Evolutionary conservation across 2,797 vertebrate species (phyloP).

Genomic region (Spea hammondii): DNA sequence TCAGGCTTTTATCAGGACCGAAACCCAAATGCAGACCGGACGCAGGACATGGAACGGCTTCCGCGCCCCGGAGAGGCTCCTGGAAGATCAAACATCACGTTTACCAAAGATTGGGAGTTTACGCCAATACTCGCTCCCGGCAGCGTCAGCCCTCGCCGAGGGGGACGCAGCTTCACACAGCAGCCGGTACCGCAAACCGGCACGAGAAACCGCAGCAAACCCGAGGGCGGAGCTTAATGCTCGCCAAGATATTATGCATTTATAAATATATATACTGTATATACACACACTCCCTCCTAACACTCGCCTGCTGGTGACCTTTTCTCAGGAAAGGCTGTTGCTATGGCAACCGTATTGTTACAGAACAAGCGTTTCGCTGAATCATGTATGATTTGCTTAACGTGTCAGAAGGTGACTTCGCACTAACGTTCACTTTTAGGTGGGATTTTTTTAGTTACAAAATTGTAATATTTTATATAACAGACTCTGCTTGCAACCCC

Average conservation of each 20-base stretch:
- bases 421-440: background rate
- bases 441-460: too few species aligned
- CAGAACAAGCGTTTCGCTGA: too few species aligned
- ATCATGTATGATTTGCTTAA: too few species aligned
- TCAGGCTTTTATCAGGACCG: too few species aligned
- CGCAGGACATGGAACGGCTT: too few species aligned
- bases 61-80: too few species aligned
- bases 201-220: background rate
- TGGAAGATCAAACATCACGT: too few species aligned
- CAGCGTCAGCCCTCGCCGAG: constrained; percentile 65
- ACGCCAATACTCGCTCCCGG: constrained; percentile 64
- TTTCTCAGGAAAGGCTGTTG: constrained; percentile 87
- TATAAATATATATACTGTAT: constrained; percentile 58
- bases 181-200: constrained; percentile 56
- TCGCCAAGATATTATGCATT: constrained; percentile 59
- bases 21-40: too few species aligned
- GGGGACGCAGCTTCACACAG: constrained; percentile 65
- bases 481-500: too few species aligned
- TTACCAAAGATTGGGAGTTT: constrained; percentile 60
- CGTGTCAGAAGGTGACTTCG: constrained; percentile 20
- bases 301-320: constrained; percentile 87
- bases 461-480: too few species aligned
- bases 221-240: constrained; percentile 58
- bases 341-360: constrained; percentile 87
- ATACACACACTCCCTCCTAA: constrained; percentile 49